Base-by-base conservation (phyloP, 2,888 invertebrate species). In the Mesorhabditis spiculigera region DNA sequence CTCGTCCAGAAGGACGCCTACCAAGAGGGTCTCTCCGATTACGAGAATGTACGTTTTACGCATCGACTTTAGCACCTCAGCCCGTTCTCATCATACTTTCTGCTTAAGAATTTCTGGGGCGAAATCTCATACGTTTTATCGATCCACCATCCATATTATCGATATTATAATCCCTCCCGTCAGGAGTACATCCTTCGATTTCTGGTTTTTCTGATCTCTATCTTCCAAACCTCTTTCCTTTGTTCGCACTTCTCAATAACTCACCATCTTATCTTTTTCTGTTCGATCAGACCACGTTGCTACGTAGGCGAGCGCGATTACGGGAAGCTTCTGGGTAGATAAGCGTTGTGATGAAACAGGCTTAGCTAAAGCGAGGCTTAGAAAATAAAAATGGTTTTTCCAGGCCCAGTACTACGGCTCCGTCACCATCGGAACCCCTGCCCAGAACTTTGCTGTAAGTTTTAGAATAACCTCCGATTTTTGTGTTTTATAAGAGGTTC, bases 341-440 rank as follows among this genome's bases (percentile, higher is more conserved):
- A 50, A 50, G 8, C 58, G n/a, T n/a, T n/a, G n/a, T 50, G 58
- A 50, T 13, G 8, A n/a, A 50, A 50, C 8, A 50, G 58, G 58
- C 10, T 10, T 50, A 50, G 1, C 8, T n/a, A 50, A 50, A 13
- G 58, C 28, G 28, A 28, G 58, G 58, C 8, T 13, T 13, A 50
- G 3, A 50, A 50, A 50, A 10, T 50, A 50, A 28, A 8, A 68
- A 8, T 13, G 8, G 13, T 4, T 6, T 13, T 71, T 79, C 61
- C 73, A 86, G 88, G 88, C 89, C 28, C 89, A 89, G 79, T 89
- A 89, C 81, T 89, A 87, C 84, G 89, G 89, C 63, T 85, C 79
- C 61, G 88, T 89, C 68, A 76, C 81, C 13, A 88, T 89, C 66
- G 89, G 89, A 71, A 88, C 88, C 5, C 89, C 89, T 8, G 80